Base-by-base conservation (phyloP, 2,888 invertebrate genomes). In the Vannuccia rotundouncinata region DNA sequence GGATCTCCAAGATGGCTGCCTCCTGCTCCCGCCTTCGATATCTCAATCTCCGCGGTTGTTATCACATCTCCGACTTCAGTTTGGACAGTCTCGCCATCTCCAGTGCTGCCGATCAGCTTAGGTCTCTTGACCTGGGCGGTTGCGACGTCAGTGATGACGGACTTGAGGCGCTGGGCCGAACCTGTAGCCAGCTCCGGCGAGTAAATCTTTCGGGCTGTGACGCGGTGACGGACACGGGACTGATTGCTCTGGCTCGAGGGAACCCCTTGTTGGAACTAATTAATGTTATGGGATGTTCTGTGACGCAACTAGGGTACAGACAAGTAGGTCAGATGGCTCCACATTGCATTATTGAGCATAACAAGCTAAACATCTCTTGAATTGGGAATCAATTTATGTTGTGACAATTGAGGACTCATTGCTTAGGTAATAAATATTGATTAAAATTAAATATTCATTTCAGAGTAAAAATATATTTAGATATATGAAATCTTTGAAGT, bases 91-190 rank as follows among this genome's bases (percentile, higher is more conserved):
- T 95, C 82, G 94, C 94, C 0, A 90, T 93, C 81, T 93, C 93
- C 17, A 95, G 95, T 86, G 93, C 93, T 17, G 95, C 95, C 86
- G 93, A 94, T 0, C 90, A 95, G 73, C 89, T 95, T 31, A 90
- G 94, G 79, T 95, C 95, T 0, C 89, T 95, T 2, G 95, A 95
- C 86, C 91, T 95, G 77, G 95, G 95, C 2, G 95, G 95, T 86
- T 95, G 95, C 88, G 95, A 95, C 88, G 92, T 95, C 0, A 94
- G 94, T 31, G 95, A 95, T 88, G 92, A 93, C 29, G 95, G 95
- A 0, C 89, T 95, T 77, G 91, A 93, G 85, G 93, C 94, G 1
- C 90, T 95, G 0, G 94, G 94, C 0, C 92, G 94, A 83, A 83
- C 85, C 81, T 86, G 86, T 82, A 94, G 94, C 0, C 94, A 95